Base-by-base conservation (phyloP, 1,140 invertebrate genomes). In the Drosophila elegans region DNA sequence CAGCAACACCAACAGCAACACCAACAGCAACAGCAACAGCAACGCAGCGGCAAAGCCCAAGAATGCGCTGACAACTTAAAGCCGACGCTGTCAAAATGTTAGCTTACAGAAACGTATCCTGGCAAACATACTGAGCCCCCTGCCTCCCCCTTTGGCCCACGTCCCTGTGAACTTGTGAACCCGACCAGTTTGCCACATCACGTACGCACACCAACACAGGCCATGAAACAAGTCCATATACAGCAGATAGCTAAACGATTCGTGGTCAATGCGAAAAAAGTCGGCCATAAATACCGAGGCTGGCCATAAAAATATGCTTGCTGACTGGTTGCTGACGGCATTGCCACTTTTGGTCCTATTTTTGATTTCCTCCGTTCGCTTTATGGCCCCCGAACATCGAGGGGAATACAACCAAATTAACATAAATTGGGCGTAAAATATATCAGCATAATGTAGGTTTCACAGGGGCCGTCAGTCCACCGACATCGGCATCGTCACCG, bases 1-100 rank as follows among this genome's bases (percentile, higher is more conserved):
- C 46, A 9, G 16, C 44, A 34, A 54, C 29, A 32, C 5, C 29
- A 32, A 7, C 29, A 21, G 16, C 16, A 21, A 21, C 16, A 72
- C 10, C 59, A 71, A 13, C 46, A 9, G 16, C 44, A 34, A 54
- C 29, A 32, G 5, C 29, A 32, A 7, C 29, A 21, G 16, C 16
- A 21, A 21, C 16, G 12, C 57, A 69, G 27, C 46, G 11, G 32
- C 44, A 34, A 59, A 63, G 27, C 67, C 68, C 45, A 88, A 89
- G 79, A 80, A 79, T 74, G 84, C 84, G 71, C 79, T 83, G 84
- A 86, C 83, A 88, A 89, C 83, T 89, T 88, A 77, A 88, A 89
- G 80, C 84, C 84, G 64, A 61, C 60, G 52, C 84, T 88, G 83
- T 86, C 83, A 86, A 83, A 86, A 88, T 73, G 75, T 73, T 88